phyloP scores from a whole-genome alignment of 1,140 invertebrate genomes.

The Neoseiulus cucumeris region DNA sequence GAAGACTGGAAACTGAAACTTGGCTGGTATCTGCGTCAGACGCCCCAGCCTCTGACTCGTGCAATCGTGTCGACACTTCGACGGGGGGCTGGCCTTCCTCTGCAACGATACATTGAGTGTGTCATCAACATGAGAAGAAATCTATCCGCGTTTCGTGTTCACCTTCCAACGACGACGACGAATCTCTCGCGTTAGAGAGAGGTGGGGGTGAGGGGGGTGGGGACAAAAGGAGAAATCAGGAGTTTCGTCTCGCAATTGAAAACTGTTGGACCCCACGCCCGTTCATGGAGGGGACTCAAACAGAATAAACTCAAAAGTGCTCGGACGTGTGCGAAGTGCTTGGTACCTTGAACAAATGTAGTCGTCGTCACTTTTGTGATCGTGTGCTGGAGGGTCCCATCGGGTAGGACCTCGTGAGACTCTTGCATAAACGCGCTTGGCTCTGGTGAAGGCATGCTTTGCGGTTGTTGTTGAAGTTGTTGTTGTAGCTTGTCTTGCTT shows the following conservation, averaged over 20 bases:
- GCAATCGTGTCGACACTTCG: neutral
- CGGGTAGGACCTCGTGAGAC: conserved; percentile 12
- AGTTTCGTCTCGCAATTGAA: too few species aligned
- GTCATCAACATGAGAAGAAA: too few species aligned
- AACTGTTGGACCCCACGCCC: too few species aligned
- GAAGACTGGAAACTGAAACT: conserved; percentile 22
- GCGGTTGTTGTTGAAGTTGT: neutral
- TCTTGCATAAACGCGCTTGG: conserved; percentile 5
- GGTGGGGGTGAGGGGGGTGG: too few species aligned
- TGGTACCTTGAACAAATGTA: conserved; percentile 15
- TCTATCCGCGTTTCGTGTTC: conserved; percentile 18
- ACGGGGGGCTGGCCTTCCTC: conserved; percentile 5
- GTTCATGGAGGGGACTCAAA: too few species aligned
- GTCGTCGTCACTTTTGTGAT: conserved; percentile 16
- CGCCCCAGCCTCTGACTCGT: conserved; percentile 8
- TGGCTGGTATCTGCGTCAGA: conserved; percentile 22
- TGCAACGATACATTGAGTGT: neutral
- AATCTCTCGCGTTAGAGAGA: too few species aligned
- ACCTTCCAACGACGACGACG: too few species aligned
- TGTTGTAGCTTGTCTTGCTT: neutral
- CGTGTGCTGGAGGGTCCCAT: conserved; percentile 15
- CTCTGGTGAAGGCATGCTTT: neutral
- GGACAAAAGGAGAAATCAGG: too few species aligned
- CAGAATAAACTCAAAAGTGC: conserved; percentile 5
- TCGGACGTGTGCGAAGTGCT: conserved; percentile 17